Conservation (phyloP, 1,140 invertebrate genomes). For the Drosophila bocqueti region DNA sequence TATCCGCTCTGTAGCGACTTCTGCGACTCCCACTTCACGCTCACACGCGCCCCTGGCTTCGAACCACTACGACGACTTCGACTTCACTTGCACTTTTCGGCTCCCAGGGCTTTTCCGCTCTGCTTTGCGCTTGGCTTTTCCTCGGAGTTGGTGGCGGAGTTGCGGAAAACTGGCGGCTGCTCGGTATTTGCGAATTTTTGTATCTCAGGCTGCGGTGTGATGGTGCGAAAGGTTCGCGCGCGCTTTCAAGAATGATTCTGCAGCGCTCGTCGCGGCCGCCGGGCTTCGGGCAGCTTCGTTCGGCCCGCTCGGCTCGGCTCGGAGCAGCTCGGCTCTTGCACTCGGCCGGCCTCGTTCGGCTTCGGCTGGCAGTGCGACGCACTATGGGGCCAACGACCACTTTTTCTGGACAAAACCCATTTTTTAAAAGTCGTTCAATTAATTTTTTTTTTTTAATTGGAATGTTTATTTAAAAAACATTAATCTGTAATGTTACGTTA, state of each 20-base stretch:
- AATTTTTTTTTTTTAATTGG: too few relatives aligned
- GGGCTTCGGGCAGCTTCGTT: constrained; percentile 43
- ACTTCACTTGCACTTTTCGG: constrained; percentile 57
- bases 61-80: neutral
- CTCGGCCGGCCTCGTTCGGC: constrained; percentile 47
- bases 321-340: constrained; percentile 34
- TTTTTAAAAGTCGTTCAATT: too few relatives aligned
- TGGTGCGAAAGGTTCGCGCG: constrained; percentile 82
- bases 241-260: constrained; percentile 85
- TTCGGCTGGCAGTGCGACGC: constrained; percentile 19
- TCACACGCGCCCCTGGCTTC: constrained; percentile 17
- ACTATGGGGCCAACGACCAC: too few relatives aligned
- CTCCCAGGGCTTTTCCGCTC: constrained; percentile 13
- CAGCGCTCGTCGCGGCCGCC: constrained; percentile 52
- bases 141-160: neutral
- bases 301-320: constrained; percentile 20
- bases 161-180: constrained; percentile 24
- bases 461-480: too few relatives aligned
- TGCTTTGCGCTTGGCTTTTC: constrained; percentile 1
- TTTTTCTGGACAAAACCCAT: too few relatives aligned
- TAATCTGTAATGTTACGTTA: too few relatives aligned
- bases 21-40: constrained; percentile 7
- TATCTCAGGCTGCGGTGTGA: constrained; percentile 46
- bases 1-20: constrained; percentile 16
- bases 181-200: constrained; percentile 24